phyloP scores from a whole-genome alignment of 2,888 invertebrate species.

The Bursaphelenchus okinawaensis region DNA sequence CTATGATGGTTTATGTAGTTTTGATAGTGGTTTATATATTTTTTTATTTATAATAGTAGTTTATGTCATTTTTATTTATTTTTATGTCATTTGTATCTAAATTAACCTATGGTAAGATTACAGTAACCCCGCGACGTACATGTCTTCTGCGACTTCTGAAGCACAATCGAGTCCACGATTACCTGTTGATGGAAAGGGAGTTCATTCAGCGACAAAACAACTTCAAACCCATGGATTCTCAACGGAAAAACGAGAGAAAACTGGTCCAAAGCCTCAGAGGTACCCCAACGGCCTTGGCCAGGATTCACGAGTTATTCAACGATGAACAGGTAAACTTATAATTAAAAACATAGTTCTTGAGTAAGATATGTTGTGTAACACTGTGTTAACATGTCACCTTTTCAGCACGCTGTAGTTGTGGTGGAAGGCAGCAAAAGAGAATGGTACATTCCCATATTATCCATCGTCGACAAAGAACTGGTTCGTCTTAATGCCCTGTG shows the following conservation, averaged over 20 bases:
- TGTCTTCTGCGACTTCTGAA: conserved; percentile 42
- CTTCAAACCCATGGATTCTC: conserved; percentile 29
- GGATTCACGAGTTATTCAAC: conserved; percentile 40
- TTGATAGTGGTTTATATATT: not conserved
- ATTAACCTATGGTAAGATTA: not conserved
- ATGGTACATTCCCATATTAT: conserved; percentile 49
- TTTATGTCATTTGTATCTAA: too few relatives aligned
- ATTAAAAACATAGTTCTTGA: not conserved
- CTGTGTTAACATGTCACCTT: not conserved
- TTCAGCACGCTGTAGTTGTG: conserved; percentile 42
- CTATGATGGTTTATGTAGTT: too few relatives aligned
- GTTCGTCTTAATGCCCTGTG: conserved; percentile 47
- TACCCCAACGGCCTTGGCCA: conserved; percentile 38
- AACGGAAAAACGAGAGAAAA: conserved; percentile 33
- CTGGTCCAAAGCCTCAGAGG: conserved; percentile 39
- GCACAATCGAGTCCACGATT: conserved; percentile 44
- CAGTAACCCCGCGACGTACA: conserved; percentile 36
- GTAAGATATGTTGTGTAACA: too few relatives aligned
- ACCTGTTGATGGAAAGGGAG: conserved; percentile 41
- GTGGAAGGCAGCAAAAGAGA: conserved; percentile 44
- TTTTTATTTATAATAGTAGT: too few relatives aligned
- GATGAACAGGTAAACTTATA: conserved; percentile 29
- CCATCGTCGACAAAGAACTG: conserved; percentile 47
- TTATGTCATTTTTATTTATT: not conserved
- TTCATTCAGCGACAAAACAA: conserved; percentile 38